Evolutionary conservation across 1,140 invertebrate species (phyloP), one percentile per base, ranked within the genome.

Genomic region (Pachyrhynchus sulphureomaculatus): DNA sequence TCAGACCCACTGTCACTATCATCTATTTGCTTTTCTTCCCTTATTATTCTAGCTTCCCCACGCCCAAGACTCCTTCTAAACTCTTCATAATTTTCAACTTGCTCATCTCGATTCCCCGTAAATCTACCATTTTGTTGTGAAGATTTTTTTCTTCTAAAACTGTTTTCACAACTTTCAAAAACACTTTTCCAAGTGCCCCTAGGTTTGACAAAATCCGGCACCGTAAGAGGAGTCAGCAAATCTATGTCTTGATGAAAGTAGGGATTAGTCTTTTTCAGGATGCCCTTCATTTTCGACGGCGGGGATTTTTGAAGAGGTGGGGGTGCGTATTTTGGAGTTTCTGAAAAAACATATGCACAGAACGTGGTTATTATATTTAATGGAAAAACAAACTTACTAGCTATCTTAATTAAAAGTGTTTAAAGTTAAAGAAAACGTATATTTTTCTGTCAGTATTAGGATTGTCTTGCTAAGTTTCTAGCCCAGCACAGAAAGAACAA

Each of bases 161-260:
- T 48, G 44, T 32, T 9, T 8, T 21, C 24, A 21, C 2, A 17
- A 36, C n/a, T 33, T 36, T 54, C 37, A 10, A 55, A 60, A 2
- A 62, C 51, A 23, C 29, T 23, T n/a, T 51, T 55, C 58, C 52
- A 62, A 1, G 56, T 56, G 9, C 44, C 58, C 34, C 36, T 10
- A 4, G 51, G 41, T 18, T 62, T 62, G 0, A 62, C 39, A 56
- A 37, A 62, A 5, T 62, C 60, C 4, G 51, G 60, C 8, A 62
- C 34, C 5, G 18, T 24, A 15, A 62, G 44, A 18, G 60, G 60
- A n/a, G 26, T 62, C 13, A 62, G n/a, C n/a, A n/a, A n/a, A 41
- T 62, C 52, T n/a, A 62, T 21, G 4, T 62, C 42, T 9, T 34
- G 32, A 33, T 49, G 32, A 61, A 12, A 44, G 6, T 9, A 29